Evolutionary conservation across 2,888 invertebrate species (phyloP), one percentile per base, ranked within the genome.

Genomic region (Netelia melanura): DNA sequence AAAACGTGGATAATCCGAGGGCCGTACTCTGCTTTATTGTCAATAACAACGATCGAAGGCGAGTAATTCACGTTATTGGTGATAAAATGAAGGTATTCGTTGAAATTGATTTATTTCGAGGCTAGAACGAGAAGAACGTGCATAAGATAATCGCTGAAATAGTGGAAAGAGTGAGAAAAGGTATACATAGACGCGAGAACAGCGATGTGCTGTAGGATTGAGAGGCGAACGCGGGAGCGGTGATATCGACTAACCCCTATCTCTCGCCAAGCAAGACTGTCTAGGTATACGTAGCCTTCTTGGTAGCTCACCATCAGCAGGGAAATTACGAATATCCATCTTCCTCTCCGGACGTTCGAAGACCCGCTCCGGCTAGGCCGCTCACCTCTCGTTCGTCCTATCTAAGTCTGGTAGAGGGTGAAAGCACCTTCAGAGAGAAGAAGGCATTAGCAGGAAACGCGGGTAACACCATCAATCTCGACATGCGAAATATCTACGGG

Each of bases 271-370:
- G 23, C 70, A 75, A 76, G 76, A 76, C 25, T 71, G 71, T 82
- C 65, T 68, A 48, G 68, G 70, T 70, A 68, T 65, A 52, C 64
- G 64, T 23, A 65, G 58, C 70, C 64, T 81, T 77, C 56, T 74
- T 81, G 30, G 14, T 23, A 67, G 38, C 48, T 65, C 67, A 80
- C 61, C 64, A 76, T 70, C 65, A 76, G 71, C 87, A 81, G 86
- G 89, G 88, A 91, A 91, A 91, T 91, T 91, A 90, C 89, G 89
- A 89, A 88, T 91, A 91, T 91, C 91, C 89, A 90, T 91, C 91
- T 91, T 91, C 89, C 78, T 88, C 87, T 88, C 86, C 85, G 89
- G 89, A 89, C 89, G 86, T 88, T 87, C 85, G 88, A 87, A 87
- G 86, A 87, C 86, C 86, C 79, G 72, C 79, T 80, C 85, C 81